Percentiles rank a stretch among this genome's conserved stretches.
phyloP scores from a whole-genome alignment of 1,140 invertebrate genomes.

The Pseudoatta argentina region DNA sequence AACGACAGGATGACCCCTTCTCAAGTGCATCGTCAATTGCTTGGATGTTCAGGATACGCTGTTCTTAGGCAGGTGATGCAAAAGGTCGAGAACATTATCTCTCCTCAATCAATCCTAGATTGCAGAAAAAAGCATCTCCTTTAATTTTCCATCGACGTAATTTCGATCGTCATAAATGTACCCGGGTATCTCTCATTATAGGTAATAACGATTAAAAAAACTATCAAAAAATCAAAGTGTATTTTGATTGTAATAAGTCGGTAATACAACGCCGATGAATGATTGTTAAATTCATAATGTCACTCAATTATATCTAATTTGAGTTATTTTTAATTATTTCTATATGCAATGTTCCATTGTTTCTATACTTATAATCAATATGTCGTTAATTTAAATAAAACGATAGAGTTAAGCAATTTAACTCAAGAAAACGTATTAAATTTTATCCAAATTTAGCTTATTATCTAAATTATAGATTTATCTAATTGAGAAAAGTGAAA shows the following conservation, averaged over 20 bases:
- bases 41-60: constrained; percentile 40
- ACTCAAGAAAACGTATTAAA: no score
- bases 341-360: no score
- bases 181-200: neutral
- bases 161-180: neutral
- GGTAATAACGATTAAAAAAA: neutral
- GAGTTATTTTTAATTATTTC: no score
- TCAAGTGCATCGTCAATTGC: constrained; percentile 43
- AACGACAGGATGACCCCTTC: constrained; percentile 64
- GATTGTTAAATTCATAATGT: no score
- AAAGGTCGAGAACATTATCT: constrained; percentile 29
- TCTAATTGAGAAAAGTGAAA: neutral
- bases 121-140: neutral
- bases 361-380: no score
- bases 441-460: no score
- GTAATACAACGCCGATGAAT: no score
- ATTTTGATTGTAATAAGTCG: neutral
- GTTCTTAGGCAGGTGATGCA: constrained; percentile 38
- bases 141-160: neutral
- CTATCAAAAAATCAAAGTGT: neutral
- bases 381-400: no score
- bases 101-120: constrained; percentile 7
- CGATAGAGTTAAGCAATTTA: no score
- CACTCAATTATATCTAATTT: no score
- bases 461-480: no score